Evolutionary conservation across 2,113 vertebrate genomes (phyloP).

Genomic region (Recurvirostra avosetta): DNA sequence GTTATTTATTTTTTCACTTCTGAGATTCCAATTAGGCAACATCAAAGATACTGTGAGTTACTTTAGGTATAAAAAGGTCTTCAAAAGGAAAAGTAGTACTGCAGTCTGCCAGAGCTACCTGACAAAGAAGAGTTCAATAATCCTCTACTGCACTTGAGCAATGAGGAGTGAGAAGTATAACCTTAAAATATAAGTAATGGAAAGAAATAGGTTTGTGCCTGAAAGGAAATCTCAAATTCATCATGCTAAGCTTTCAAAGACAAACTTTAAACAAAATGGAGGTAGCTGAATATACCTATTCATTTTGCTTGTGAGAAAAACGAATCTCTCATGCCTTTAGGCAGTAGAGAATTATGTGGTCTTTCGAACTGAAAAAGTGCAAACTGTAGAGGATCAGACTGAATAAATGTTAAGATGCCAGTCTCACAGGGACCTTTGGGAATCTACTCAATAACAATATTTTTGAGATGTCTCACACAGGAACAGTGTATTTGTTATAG

Average conservation of each 20-base stretch:
- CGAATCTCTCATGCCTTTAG: conserved; percentile 34
- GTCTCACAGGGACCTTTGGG: neutral
- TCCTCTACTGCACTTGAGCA: neutral
- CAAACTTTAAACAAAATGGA: conserved; percentile 62
- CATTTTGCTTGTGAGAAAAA: conserved; percentile 54
- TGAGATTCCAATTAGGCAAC: conserved; percentile 29
- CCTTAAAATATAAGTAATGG: conserved; percentile 31
- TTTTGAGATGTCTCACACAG: neutral
- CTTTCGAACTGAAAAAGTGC: conserved; percentile 6
- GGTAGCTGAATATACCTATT: conserved; percentile 51
- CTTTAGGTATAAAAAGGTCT: conserved; percentile 1
- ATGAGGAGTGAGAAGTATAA: neutral
- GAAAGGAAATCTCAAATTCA: conserved; percentile 38
- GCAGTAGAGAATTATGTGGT: conserved; percentile 32
- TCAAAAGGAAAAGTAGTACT: conserved; percentile 28
- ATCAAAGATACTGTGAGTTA: conserved; percentile 15
- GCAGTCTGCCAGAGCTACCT: neutral
- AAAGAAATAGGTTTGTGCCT: neutral
- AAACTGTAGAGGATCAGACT: conserved; percentile 28
- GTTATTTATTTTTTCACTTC: conserved; percentile 2
- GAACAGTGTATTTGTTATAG: neutral
- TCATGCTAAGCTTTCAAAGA: conserved; percentile 40
- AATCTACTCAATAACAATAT: conserved; percentile 4
- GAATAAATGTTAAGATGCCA: conserved; percentile 51
- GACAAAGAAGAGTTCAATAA: conserved; percentile 20